These are phyloP conservation scores for Scyliorhinus canicula DNA, from an alignment of 2,797 vertebrate genomes.

Conservation along the genomic window DNA sequence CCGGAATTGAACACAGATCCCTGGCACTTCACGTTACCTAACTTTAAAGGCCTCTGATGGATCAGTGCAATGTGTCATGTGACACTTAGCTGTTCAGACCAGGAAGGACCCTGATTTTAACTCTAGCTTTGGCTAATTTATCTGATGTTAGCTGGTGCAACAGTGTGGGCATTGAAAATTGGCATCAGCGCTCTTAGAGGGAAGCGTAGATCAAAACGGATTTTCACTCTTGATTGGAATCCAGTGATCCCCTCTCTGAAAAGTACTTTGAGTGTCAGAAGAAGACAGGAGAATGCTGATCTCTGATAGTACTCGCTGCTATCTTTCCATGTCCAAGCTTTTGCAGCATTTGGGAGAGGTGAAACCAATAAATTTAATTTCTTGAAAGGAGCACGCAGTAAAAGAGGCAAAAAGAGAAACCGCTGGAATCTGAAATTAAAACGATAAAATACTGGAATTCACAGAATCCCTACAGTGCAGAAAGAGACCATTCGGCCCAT, in stretches of 20 bases:
- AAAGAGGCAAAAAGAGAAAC: not conserved
- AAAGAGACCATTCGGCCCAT: no score
- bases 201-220: not conserved
- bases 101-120: not conserved
- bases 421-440: not conserved
- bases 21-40: no score
- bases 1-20: no score
- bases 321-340: not conserved
- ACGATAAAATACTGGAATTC: not conserved
- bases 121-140: not conserved
- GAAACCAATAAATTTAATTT: not conserved
- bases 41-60: not conserved
- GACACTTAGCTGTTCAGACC: not conserved
- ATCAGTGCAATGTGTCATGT: not conserved
- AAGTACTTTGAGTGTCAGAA: not conserved
- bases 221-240: not conserved
- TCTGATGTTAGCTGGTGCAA: not conserved
- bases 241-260: not conserved
- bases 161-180: not conserved
- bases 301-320: not conserved
- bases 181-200: not conserved
- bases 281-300: not conserved
- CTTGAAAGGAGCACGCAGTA: not conserved
- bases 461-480: no score
- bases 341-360: not conserved